These are phyloP conservation scores for Nematostella vectensis DNA, from an alignment of 92 coral and sea anemone species.

Conservation along the genomic window DNA sequence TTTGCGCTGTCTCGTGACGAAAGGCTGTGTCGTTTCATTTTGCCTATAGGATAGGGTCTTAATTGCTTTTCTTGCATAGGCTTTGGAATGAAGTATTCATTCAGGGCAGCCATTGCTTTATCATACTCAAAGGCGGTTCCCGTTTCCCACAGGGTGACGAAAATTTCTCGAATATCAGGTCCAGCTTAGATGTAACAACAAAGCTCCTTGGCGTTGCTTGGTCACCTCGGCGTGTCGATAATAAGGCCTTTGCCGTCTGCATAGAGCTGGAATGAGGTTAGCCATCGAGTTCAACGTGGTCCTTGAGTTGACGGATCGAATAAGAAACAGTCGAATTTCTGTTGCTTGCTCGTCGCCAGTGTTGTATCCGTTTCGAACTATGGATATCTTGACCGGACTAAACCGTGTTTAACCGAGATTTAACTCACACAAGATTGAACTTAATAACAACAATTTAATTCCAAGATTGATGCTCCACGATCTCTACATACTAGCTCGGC, in stretches of 20 bases:
- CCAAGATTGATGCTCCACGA: too few species aligned
- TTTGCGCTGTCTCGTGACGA: constrained; percentile 4
- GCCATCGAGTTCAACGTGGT: not conserved
- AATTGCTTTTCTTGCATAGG: constrained; percentile 34
- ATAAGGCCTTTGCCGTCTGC: constrained; percentile 52
- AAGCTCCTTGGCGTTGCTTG: constrained; percentile 40
- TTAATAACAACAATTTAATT: too few species aligned
- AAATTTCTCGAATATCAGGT: constrained; percentile 53
- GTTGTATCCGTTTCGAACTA: too few species aligned
- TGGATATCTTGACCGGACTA: too few species aligned
- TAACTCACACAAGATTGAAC: too few species aligned
- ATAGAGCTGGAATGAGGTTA: constrained; percentile 26
- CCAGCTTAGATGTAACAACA: constrained; percentile 44
- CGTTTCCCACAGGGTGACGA: constrained; percentile 19
- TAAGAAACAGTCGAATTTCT: not conserved
- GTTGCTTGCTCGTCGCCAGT: too few species aligned
- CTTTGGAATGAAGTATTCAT: constrained; percentile 25
- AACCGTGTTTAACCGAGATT: too few species aligned
- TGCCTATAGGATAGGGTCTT: constrained; percentile 7
- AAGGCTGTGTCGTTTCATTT: constrained; percentile 13
- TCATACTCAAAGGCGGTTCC: constrained; percentile 31
- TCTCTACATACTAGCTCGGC: too few species aligned
- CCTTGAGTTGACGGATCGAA: not conserved
- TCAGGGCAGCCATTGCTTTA: constrained; percentile 39
- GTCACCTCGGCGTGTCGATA: not conserved